Base-by-base conservation (phyloP, 2,113 vertebrate genomes). In the Oxygymnocypris stewartii region DNA sequence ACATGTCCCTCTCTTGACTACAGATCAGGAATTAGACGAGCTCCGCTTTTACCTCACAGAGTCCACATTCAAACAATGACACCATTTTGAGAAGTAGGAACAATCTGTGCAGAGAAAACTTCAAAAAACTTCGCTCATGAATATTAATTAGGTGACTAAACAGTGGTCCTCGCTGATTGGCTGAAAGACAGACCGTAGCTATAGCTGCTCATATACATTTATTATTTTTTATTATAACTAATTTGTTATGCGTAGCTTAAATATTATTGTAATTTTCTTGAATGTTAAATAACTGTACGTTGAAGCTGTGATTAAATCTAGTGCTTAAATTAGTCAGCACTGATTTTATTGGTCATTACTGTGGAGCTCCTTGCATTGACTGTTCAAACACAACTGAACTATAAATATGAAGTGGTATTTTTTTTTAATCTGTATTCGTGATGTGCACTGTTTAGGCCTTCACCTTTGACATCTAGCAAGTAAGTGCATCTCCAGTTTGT, bases 1-100 rank as follows among this genome's bases (percentile, higher is more conserved):
- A 82, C 20, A 49, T 20, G 31, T 83, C 44, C 59, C 74, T 49
- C 81, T 82, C 28, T n/a, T 51, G 81, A 82, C 81, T 82, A n/a
- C 65, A 82, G 44, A 82, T 54, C 81, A 37, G 44, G 18, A 12
- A 71, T 82, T 44, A 73, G 31, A 85, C 28, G 2, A 74, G 42
- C 12, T 44, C 14, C 20, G 44, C 75, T 51, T 73, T 51, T 51
- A 51, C n/a, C 65, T 23, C 40, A 4, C 42, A 35, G n/a, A n/a
- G 37, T 31, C n/a, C 61, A 47, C 31, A 49, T 85, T 77, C 40
- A 59, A 31, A 54, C 51, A 44, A 47, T 78, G 79, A 44, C 25
- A 78, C n/a, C 59, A 4, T 63, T 65, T 54, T 54, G 14, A 81
- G 81, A 51, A 31, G 63, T 20, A 13, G 31, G 35, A 25, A 6